A percentile compares a stretch with the other conserved stretches of the same genome.
phyloP scores from a whole-genome alignment of 2,797 vertebrate species.

The Artibeus jamaicensis region DNA sequence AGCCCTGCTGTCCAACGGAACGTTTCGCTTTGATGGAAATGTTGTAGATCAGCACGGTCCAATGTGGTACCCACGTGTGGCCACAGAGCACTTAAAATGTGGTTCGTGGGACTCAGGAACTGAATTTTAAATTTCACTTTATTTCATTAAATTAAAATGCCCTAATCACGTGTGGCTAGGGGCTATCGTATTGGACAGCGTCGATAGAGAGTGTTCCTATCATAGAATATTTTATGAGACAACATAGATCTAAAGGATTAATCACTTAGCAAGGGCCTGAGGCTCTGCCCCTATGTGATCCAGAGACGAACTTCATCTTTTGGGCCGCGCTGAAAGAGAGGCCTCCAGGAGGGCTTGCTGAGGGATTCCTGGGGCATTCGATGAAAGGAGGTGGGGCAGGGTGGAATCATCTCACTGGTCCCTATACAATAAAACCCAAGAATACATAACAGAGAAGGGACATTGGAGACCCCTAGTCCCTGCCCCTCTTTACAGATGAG shows the following conservation, averaged over 20 bases:
- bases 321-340: not conserved
- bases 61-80: not conserved
- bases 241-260: not conserved
- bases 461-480: not conserved
- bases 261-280: not conserved
- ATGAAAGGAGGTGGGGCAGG: not conserved
- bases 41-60: not conserved
- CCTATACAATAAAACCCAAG: not conserved
- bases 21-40: not conserved
- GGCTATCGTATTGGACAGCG: not conserved
- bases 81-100: not conserved
- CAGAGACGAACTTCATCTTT: not conserved
- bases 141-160: not conserved
- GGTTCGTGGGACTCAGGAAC: not conserved
- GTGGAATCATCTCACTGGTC: not conserved
- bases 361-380: not conserved
- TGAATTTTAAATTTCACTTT: not conserved
- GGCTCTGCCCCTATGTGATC: not conserved
- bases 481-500: not conserved
- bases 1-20: not conserved
- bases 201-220: not conserved
- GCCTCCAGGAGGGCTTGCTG: not conserved
- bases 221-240: not conserved
- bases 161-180: not conserved
- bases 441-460: not conserved